Base-by-base conservation (phyloP, 2,113 vertebrate genomes). In the Gobio gobio region DNA sequence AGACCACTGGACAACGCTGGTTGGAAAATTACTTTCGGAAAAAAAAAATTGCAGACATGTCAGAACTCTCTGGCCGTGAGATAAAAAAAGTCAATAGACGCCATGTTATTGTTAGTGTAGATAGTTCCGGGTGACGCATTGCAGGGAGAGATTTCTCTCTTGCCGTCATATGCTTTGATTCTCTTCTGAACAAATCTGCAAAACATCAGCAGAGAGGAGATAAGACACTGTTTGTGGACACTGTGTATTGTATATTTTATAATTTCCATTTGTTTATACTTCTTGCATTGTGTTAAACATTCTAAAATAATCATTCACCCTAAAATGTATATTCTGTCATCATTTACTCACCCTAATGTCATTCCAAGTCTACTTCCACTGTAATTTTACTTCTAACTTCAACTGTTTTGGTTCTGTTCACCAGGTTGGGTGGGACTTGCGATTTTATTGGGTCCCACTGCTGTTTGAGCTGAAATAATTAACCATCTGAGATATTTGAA, bases 1-100 rank as follows among this genome's bases (percentile, higher is more conserved):
- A 2, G 66, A 78, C 66, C 63, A 66, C 72, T 59, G 14, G 59
- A 10, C 24, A 87, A 59, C 0, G 45, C 16, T 79, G 63, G 78
- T 73, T 64, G 86, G 54, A 79, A 72, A 47, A 84, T 84, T 59
- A 73, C 45, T 80, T 61, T 13, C 49, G 3, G n/a, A n/a, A 58
- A 84, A 72, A 85, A 16, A 56, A 59, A 54, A 61, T 61, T 24
- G 49, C 43, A 45, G 49, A 29, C 49, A 58, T 47, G 74, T 70
- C 61, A 45, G 59, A 24, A 51, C 63, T 45, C 49, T 58, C 51
- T 43, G 49, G n/a, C 74, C 47, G 14, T 70, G 63, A 85, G 26
- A 78, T 56, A 68, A 66, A 47, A 76, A 77, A 85, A 70, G 70
- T 59, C 18, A 54, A 70, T 70, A 47, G 49, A 78, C 47, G 33